Evolutionary conservation across 53 echinoderm and acorn worm species (phyloP).

Genomic region (Patiria pectinifera): DNA sequence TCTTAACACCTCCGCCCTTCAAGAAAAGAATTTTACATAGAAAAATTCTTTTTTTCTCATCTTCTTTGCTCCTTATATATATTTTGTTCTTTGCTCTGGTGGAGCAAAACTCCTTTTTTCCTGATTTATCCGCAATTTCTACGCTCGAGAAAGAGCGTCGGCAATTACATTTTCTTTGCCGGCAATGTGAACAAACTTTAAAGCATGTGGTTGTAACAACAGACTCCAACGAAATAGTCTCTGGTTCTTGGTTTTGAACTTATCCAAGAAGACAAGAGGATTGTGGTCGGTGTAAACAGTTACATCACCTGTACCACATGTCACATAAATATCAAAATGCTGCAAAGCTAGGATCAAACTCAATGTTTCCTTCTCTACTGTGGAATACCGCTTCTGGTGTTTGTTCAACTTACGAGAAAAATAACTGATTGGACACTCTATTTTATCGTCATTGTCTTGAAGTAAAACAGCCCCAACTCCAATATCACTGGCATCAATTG

Average conservation of each 20-base stretch:
- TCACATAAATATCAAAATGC: constrained; percentile 69
- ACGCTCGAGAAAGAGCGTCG: neutral
- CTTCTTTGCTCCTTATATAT: too few species aligned
- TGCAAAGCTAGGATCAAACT: constrained; percentile 59
- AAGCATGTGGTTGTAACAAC: neutral
- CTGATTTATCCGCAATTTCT: too few species aligned
- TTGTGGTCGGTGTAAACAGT: constrained; percentile 48
- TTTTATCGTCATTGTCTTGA: constrained; percentile 35
- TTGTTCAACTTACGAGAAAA: constrained; percentile 62
- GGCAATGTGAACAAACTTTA: neutral
- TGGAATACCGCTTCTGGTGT: constrained; percentile 71
- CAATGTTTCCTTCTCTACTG: too few species aligned
- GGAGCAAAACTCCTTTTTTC: too few species aligned
- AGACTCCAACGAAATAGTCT: neutral
- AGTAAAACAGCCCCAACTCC: too few species aligned
- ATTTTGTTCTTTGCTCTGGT: too few species aligned
- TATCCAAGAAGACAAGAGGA: constrained; percentile 52
- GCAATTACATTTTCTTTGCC: neutral
- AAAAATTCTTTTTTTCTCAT: too few species aligned
- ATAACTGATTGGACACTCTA: constrained; percentile 69
- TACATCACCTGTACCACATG: neutral
- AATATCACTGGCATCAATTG: too few species aligned
- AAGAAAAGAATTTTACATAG: too few species aligned
- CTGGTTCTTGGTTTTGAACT: constrained; percentile 19
- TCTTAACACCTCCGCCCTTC: too few species aligned